phyloP scores from a whole-genome alignment of 2,113 vertebrate species.

The Megaleporinus macrocephalus region DNA sequence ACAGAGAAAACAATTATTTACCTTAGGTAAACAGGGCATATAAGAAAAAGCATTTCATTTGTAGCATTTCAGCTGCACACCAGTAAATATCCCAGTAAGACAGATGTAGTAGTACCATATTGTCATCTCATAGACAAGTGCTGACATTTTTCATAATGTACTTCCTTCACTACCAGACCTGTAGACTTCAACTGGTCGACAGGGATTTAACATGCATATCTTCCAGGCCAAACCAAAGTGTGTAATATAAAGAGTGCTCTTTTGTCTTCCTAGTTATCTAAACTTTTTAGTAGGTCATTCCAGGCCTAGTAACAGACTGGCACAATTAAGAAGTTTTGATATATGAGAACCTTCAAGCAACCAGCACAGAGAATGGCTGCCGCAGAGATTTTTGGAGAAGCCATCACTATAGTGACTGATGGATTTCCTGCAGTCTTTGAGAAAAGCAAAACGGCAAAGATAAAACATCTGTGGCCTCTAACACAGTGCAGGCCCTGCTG shows the following conservation, averaged over 20 bases:
- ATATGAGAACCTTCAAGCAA: not conserved
- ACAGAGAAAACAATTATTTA: conserved; percentile 33
- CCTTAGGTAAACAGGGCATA: conserved; percentile 18
- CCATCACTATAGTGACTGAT: conserved; percentile 30
- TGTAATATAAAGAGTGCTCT: too few species aligned
- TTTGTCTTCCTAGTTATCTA: too few species aligned
- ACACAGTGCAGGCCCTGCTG: conserved; percentile 37
- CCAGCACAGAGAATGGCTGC: not conserved
- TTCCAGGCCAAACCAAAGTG: not conserved
- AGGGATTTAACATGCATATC: not conserved
- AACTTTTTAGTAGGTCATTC: not conserved
- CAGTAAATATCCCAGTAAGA: too few species aligned
- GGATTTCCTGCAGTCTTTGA: conserved; percentile 38
- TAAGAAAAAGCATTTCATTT: conserved; percentile 22
- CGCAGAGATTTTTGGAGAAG: conserved; percentile 19
- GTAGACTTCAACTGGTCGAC: not conserved
- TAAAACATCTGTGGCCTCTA: conserved; percentile 28
- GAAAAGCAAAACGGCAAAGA: conserved; percentile 4
- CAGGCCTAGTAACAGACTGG: not conserved
- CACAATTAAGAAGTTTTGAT: not conserved
- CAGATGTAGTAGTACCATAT: not conserved
- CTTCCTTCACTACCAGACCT: not conserved
- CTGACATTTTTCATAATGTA: too few species aligned
- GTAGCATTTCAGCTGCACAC: too few species aligned
- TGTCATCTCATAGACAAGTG: too few species aligned